These are phyloP conservation scores for Ectemnius lituratus DNA, from an alignment of 2,888 invertebrate genomes.

Conservation along the genomic window DNA sequence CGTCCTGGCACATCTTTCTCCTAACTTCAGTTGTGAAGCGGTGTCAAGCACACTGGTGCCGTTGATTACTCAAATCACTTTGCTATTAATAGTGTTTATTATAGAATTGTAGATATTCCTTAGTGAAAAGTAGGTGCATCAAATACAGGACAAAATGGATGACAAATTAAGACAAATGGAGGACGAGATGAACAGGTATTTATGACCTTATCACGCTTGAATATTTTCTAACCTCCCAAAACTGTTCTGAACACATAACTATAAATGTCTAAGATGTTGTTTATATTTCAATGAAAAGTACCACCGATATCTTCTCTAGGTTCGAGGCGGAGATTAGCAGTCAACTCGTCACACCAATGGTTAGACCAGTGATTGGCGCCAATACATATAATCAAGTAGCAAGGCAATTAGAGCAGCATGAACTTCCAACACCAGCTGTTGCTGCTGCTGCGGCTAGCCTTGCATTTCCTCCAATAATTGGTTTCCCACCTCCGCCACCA, in stretches of 20 bases:
- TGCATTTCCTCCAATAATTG: slow-evolving; percentile 79
- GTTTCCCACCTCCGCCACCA: slow-evolving; percentile 82
- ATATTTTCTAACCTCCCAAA: slow-evolving; percentile 9
- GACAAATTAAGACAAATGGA: slow-evolving; percentile 89
- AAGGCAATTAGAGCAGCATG: slow-evolving; percentile 82
- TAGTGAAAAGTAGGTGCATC: no score
- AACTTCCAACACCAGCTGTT: slow-evolving; percentile 75
- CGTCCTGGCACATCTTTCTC: no score
- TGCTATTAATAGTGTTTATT: no score
- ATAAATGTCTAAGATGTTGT: neutral
- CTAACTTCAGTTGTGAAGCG: no score
- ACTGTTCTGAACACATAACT: neutral
- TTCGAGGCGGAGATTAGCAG: slow-evolving; percentile 94
- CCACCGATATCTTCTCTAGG: slow-evolving; percentile 77
- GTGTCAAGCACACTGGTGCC: no score
- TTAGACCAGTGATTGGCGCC: slow-evolving; percentile 85
- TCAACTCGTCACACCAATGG: slow-evolving; percentile 79
- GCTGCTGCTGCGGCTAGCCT: slow-evolving; percentile 77
- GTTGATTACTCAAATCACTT: no score
- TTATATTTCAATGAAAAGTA: no score
- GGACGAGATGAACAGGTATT: slow-evolving; percentile 92
- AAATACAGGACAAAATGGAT: slow-evolving; percentile 66
- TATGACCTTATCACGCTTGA: neutral
- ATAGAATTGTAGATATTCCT: no score
- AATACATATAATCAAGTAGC: slow-evolving; percentile 86